Conservation (phyloP, 2,113 vertebrate species). For the Probosciger aterrimus region DNA sequence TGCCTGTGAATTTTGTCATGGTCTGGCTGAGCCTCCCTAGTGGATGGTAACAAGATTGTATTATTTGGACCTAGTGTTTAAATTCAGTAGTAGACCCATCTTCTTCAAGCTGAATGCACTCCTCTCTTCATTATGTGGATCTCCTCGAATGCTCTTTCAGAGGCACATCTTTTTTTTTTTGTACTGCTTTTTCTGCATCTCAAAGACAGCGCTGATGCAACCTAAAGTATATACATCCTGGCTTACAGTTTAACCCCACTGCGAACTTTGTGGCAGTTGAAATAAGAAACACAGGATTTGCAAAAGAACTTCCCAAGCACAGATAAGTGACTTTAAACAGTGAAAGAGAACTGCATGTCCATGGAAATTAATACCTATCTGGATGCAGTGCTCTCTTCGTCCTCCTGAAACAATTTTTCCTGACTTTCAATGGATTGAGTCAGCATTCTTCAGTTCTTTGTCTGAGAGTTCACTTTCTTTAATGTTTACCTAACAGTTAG, state of each 20-base stretch:
- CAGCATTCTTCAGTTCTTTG: neutral
- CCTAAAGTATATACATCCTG: neutral
- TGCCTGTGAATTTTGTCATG: slow-evolving; percentile 18
- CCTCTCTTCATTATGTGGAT: neutral
- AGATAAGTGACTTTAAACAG: neutral
- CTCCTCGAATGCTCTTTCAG: neutral
- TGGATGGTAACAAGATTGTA: neutral
- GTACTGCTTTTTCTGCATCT: neutral
- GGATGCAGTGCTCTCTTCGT: neutral
- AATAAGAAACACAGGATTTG: neutral
- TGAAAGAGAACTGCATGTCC: neutral
- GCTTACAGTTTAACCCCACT: neutral
- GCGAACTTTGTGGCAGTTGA: neutral
- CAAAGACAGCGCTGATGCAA: neutral
- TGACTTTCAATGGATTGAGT: neutral
- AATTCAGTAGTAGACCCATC: neutral
- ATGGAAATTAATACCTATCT: neutral
- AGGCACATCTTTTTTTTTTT: neutral
- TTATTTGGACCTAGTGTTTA: neutral
- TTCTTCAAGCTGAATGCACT: neutral
- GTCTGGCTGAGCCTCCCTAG: neutral
- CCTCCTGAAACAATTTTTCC: neutral
- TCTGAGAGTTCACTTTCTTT: neutral
- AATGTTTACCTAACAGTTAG: neutral
- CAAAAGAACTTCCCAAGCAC: neutral